A percentile compares a stretch with the other conserved stretches of the same genome.
These are phyloP conservation scores for Plebejus anna DNA, from an alignment of 2,888 invertebrate genomes.

Conservation along the genomic window DNA sequence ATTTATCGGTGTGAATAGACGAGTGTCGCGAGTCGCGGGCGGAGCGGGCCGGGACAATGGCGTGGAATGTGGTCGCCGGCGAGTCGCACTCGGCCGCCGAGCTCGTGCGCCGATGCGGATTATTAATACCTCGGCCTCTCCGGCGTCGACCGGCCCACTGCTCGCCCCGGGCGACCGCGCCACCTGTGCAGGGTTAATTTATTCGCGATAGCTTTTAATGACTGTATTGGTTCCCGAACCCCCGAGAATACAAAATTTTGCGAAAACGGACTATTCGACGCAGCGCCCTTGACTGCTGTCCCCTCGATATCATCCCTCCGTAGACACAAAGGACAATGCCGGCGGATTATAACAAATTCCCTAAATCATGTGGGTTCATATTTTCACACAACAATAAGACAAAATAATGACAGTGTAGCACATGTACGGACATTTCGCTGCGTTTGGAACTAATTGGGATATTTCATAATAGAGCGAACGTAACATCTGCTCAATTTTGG, in stretches of 20 bases:
- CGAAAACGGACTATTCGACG: constrained; percentile 52
- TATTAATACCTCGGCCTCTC: constrained; percentile 73
- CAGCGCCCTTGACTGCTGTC: constrained; percentile 48
- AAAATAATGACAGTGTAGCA: constrained; percentile 72
- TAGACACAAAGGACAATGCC: constrained; percentile 61
- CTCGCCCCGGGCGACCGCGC: constrained; percentile 59
- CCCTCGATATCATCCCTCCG: constrained; percentile 56
- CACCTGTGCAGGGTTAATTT: constrained; percentile 66
- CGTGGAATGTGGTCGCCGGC: constrained; percentile 74
- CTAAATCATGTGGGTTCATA: constrained; percentile 77
- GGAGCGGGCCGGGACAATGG: constrained; percentile 72
- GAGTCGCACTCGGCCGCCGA: constrained; percentile 49
- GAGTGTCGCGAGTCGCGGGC: constrained; percentile 76
- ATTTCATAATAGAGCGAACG: constrained; percentile 64
- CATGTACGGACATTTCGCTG: constrained; percentile 72
- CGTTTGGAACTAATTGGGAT: constrained; percentile 77
- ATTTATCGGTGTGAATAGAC: constrained; percentile 77
- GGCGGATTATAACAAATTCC: constrained; percentile 76
- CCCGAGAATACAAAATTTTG: constrained; percentile 43
- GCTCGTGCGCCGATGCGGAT: constrained; percentile 76
- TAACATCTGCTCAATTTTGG: constrained; percentile 61
- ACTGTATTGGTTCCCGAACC: constrained; percentile 41
- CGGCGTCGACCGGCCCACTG: constrained; percentile 56
- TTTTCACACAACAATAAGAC: constrained; percentile 72
- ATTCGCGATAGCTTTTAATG: constrained; percentile 60